These are phyloP conservation scores for Anguilla rostrata DNA, from an alignment of 2,113 vertebrate species.

Conservation along the genomic window DNA sequence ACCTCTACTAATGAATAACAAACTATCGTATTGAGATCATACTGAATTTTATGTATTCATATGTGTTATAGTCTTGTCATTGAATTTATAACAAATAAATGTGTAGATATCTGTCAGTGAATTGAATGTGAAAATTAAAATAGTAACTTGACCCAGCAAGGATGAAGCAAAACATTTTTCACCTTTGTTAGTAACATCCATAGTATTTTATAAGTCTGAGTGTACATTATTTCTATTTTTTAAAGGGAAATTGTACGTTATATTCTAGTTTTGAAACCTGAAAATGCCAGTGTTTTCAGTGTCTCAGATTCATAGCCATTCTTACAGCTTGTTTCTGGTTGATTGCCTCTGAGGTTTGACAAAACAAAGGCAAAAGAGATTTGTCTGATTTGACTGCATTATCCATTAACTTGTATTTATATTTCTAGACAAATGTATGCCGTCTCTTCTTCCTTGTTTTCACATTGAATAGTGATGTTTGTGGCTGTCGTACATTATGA, in stretches of 20 bases:
- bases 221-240: not conserved
- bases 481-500: not conserved
- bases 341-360: not conserved
- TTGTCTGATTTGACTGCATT: not conserved
- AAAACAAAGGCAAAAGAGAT: not conserved
- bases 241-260: not conserved
- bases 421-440: not conserved
- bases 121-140: not conserved
- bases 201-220: not conserved
- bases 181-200: not conserved
- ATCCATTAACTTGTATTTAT: not conserved
- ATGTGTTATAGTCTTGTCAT: not conserved
- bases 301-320: not conserved
- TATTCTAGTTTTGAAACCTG: not conserved
- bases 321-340: not conserved
- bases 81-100: not conserved
- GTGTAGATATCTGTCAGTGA: not conserved
- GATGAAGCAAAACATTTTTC: not conserved
- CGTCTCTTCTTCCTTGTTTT: slow-evolving; percentile 5
- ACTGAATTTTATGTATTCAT: not conserved
- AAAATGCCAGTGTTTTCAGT: not conserved
- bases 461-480: not conserved
- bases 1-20: not conserved
- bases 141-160: not conserved
- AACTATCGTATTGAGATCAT: not conserved